Conservation (phyloP, 2,888 invertebrate genomes). For the Byasa hedistus region DNA sequence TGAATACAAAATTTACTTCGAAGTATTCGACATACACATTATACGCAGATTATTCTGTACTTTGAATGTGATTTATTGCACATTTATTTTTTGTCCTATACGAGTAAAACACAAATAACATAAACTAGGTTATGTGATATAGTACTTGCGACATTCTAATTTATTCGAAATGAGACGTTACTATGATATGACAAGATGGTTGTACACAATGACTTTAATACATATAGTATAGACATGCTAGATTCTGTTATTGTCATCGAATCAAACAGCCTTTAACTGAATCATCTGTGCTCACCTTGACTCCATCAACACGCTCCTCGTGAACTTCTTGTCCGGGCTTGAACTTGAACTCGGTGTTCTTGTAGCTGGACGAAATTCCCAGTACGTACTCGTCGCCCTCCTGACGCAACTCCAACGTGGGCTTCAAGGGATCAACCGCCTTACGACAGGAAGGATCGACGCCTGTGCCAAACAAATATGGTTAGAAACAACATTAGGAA, state of each 20-base stretch:
- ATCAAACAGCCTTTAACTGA: not conserved
- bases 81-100: no score
- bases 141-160: not conserved
- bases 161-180: not conserved
- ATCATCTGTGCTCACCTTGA: not conserved
- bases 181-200: not conserved
- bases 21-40: no score
- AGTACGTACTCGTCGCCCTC: not conserved
- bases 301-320: not conserved
- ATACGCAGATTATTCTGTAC: no score
- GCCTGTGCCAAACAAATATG: not conserved
- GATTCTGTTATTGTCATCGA: not conserved
- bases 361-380: not conserved
- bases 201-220: not conserved
- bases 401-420: not conserved
- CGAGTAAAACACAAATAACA: no score
- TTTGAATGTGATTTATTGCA: no score
- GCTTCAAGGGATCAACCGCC: not conserved
- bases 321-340: not conserved
- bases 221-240: not conserved
- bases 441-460: not conserved
- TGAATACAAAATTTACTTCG: no score
- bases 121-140: not conserved
- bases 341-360: not conserved
- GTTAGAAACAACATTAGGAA: no score